Percentiles rank a stretch among this genome's conserved stretches.
Evolutionary conservation across 2,797 vertebrate genomes (phyloP).

Genomic region (Erithacus rubecula): DNA sequence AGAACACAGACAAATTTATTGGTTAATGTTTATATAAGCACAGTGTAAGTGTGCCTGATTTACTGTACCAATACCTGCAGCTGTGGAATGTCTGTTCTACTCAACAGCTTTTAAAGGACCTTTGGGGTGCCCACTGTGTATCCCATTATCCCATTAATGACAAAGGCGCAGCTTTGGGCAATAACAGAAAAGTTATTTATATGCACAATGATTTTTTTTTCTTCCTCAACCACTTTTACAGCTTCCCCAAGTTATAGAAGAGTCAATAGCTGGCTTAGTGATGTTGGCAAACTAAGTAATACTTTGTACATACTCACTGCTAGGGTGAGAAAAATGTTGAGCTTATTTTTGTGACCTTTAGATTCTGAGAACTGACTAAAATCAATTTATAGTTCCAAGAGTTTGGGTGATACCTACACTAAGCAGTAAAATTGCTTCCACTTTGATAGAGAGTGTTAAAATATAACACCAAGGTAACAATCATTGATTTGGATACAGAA

Average conservation of each 20-base stretch:
- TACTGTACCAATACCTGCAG: neutral
- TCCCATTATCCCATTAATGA: slow-evolving; percentile 56
- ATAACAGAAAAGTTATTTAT: slow-evolving; percentile 61
- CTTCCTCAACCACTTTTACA: slow-evolving; percentile 48
- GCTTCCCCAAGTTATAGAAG: slow-evolving; percentile 26
- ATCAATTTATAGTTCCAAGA: slow-evolving; percentile 66
- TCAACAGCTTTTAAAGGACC: slow-evolving; percentile 47
- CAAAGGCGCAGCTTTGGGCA: slow-evolving; percentile 6
- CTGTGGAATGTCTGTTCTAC: neutral
- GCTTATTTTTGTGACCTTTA: slow-evolving; percentile 67
- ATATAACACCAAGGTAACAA: neutral
- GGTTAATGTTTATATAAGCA: neutral
- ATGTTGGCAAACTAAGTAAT: slow-evolving; percentile 37
- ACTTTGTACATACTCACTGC: slow-evolving; percentile 13
- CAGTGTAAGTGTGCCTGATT: neutral
- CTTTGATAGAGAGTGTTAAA: slow-evolving; percentile 26
- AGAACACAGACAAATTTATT: neutral
- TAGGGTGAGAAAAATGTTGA: slow-evolving; percentile 11
- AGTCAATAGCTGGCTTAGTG: slow-evolving; percentile 52
- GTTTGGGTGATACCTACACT: slow-evolving; percentile 27
- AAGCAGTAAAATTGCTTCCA: slow-evolving; percentile 51
- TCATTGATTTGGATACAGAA: neutral
- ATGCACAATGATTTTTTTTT: slow-evolving; percentile 34
- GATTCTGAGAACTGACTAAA: slow-evolving; percentile 55
- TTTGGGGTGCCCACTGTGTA: slow-evolving; percentile 29